Conservation (phyloP, 2,888 invertebrate genomes). For the Oxytorus armatus region DNA sequence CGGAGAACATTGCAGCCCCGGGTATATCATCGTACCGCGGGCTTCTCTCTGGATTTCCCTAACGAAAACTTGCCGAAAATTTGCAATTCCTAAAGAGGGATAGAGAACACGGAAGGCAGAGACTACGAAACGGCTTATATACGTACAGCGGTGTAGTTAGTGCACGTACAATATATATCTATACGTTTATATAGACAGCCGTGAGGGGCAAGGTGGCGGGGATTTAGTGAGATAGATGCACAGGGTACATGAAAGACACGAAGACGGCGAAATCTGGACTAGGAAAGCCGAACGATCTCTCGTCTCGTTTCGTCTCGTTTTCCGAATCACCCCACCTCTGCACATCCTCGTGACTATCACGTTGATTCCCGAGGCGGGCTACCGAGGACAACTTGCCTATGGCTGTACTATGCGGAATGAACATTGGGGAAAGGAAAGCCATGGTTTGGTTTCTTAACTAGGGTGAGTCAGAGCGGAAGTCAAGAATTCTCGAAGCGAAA, state of each 20-base stretch:
- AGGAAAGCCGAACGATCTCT: constrained; percentile 24
- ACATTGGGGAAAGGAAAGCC: constrained; percentile 19
- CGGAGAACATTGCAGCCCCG: constrained; percentile 78
- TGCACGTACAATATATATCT: constrained; percentile 24
- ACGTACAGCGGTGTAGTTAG: constrained; percentile 41
- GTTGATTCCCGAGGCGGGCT: constrained; percentile 25
- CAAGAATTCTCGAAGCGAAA: constrained; percentile 61
- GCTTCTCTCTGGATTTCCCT: constrained; percentile 78
- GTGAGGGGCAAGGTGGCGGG: constrained; percentile 15
- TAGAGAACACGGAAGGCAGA: constrained; percentile 61
- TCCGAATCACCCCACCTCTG: background rate
- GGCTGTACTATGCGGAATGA: constrained; percentile 11
- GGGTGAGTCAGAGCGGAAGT: constrained; percentile 65
- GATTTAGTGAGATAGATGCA: constrained; percentile 25
- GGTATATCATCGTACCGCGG: constrained; percentile 27
- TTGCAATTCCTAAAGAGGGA: constrained; percentile 83
- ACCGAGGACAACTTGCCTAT: background rate
- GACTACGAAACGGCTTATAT: constrained; percentile 36
- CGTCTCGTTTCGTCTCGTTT: constrained; percentile 31
- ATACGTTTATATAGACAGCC: background rate
- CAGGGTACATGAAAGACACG: constrained; percentile 31
- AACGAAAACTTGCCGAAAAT: constrained; percentile 83
- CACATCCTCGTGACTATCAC: constrained; percentile 29
- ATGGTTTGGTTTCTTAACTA: constrained; percentile 64
- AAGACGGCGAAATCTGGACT: constrained; percentile 49